A percentile compares a stretch with the other conserved stretches of the same genome.
phyloP scores from a whole-genome alignment of 2,113 vertebrate genomes.

The Xiphorhynchus elegans region DNA sequence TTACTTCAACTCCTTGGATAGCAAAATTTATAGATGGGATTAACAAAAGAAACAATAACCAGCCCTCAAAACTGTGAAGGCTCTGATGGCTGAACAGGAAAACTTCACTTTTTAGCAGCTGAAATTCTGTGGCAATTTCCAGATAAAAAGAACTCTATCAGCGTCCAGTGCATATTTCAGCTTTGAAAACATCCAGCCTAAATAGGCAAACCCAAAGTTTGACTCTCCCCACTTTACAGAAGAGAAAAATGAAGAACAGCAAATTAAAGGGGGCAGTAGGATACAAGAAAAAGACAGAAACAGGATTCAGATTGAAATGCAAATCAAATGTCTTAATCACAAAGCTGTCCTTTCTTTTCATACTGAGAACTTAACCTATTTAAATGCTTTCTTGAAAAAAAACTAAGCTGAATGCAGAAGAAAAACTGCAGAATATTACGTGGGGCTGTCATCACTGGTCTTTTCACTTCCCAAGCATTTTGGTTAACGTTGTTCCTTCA shows the following conservation, averaged over 20 bases:
- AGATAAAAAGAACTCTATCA: neutral
- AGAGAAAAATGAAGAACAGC: neutral
- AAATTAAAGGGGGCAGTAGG: neutral
- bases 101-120: neutral
- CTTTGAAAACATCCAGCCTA: neutral
- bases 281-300: neutral
- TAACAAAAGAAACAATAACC: neutral
- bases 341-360: neutral
- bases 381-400: neutral
- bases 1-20: neutral
- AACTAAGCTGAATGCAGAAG: neutral
- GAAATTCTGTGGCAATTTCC: neutral
- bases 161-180: neutral
- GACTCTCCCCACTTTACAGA: neutral
- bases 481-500: neutral
- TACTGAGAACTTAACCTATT: neutral
- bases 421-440: neutral
- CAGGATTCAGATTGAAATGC: neutral
- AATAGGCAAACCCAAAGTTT: neutral
- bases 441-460: neutral
- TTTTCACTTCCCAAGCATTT: neutral
- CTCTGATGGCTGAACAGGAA: neutral
- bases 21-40: neutral
- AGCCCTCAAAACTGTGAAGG: neutral
- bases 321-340: neutral